Conservation (phyloP, 2,113 vertebrate species). For the Craseonycteris thonglongyai region DNA sequence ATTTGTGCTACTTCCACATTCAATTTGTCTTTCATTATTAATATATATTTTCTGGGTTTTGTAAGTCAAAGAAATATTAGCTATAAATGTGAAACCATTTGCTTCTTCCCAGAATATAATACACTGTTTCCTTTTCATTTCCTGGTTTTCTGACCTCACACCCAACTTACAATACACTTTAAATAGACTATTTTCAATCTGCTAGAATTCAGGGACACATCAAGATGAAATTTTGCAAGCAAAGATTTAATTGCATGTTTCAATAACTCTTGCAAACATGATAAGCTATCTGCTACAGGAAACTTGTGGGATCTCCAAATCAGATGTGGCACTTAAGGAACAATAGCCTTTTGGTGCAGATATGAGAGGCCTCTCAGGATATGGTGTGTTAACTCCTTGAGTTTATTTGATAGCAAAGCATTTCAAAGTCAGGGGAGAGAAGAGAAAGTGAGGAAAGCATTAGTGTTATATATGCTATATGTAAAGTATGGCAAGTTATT, state of each 20-base stretch:
- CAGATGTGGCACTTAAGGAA: neutral
- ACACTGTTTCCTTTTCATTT: neutral
- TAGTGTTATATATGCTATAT: neutral
- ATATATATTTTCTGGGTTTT: neutral
- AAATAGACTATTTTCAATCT: conserved; percentile 1
- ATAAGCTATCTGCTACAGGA: neutral
- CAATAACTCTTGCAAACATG: neutral
- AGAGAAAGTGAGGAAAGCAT: neutral
- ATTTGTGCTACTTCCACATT: neutral
- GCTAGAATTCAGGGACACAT: neutral
- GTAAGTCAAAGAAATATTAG: conserved; percentile 62
- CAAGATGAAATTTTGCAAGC: conserved; percentile 21
- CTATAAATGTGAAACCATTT: neutral
- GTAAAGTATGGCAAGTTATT: neutral
- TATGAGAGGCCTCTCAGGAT: neutral
- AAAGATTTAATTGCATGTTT: conserved; percentile 29
- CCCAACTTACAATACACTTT: neutral
- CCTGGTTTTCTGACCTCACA: conserved; percentile 13
- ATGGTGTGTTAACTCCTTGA: neutral
- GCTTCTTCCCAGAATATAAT: neutral
- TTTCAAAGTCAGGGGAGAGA: neutral
- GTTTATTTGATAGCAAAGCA: neutral
- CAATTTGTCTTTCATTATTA: neutral
- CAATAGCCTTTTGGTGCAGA: neutral
- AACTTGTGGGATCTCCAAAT: neutral